phyloP scores from a whole-genome alignment of 2,797 vertebrate species.

The Cossypha caffra region DNA sequence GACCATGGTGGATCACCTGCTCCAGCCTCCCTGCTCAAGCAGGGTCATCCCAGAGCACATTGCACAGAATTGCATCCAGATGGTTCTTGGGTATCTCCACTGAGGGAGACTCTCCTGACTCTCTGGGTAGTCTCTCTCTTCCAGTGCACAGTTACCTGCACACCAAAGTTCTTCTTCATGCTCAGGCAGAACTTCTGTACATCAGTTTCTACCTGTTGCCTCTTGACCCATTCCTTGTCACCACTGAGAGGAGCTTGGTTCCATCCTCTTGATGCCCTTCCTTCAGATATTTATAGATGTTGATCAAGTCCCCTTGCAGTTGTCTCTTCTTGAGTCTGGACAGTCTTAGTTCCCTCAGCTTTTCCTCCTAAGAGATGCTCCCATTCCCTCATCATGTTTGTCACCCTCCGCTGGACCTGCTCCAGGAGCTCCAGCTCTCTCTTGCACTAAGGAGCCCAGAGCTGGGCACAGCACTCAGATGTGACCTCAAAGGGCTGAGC shows the following conservation, averaged over 20 bases:
- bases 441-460: not conserved
- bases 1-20: not conserved
- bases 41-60: not conserved
- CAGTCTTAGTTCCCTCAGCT: not conserved
- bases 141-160: not conserved
- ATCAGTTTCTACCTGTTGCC: not conserved
- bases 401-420: rapidly evolving
- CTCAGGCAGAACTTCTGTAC: not conserved
- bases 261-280: not conserved
- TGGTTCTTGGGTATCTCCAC: not conserved
- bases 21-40: not conserved
- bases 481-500: not conserved
- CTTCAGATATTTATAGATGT: not conserved
- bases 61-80: not conserved
- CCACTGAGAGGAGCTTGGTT: not conserved
- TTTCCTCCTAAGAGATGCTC: not conserved
- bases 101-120: too few species aligned
- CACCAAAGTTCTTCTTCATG: not conserved
- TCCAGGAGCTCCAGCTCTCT: not conserved
- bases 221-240: not conserved
- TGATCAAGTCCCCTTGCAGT: not conserved
- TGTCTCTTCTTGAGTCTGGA: not conserved
- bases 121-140: not conserved
- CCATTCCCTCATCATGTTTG: not conserved
- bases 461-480: not conserved